A percentile compares a stretch with the other conserved stretches of the same genome.
phyloP scores from a whole-genome alignment of 2,113 vertebrate species.

The Anguilla japonica region DNA sequence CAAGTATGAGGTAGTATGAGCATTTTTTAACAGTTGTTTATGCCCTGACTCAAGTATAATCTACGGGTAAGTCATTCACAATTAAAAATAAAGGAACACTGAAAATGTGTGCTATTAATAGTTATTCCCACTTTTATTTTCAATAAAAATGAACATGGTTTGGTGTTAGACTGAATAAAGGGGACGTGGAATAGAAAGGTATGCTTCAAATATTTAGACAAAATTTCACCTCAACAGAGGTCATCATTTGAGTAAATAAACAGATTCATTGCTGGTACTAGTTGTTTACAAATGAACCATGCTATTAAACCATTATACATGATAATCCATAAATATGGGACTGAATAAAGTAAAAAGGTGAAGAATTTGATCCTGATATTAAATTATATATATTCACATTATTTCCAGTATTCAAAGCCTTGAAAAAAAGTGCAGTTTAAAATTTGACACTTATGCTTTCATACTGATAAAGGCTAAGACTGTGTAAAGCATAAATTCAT shows the following conservation, averaged over 20 bases:
- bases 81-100: neutral
- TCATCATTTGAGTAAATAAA: neutral
- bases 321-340: neutral
- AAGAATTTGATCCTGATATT: neutral
- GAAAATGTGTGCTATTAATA: neutral
- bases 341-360: neutral
- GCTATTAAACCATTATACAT: neutral
- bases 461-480: neutral
- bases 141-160: neutral
- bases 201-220: neutral
- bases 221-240: neutral
- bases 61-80: neutral
- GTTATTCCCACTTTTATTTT: neutral
- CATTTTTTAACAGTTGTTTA: neutral
- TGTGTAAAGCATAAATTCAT: constrained; percentile 24
- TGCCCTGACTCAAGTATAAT: neutral
- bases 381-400: neutral
- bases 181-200: neutral
- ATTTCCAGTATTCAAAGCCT: neutral
- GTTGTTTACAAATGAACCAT: neutral
- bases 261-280: neutral
- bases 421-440: neutral
- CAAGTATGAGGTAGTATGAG: neutral
- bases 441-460: constrained; percentile 13
- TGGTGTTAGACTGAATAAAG: neutral